Evolutionary conservation across 2,113 vertebrate species (phyloP).

Genomic region (Petrocephalus zakoni): DNA sequence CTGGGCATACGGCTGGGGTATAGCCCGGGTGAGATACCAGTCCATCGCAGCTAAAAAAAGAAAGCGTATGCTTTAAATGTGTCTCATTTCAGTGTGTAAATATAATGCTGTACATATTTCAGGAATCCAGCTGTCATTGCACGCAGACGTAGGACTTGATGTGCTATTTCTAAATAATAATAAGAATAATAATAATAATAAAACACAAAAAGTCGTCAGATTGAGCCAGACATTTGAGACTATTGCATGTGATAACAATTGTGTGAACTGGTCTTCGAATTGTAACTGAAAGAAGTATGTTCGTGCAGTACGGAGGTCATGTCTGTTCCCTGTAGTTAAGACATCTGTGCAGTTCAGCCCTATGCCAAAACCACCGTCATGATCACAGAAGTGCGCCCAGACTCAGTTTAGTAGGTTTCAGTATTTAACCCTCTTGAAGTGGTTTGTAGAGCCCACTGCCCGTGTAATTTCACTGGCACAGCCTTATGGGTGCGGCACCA

Average conservation of each 20-base stretch:
- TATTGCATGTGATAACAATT: neutral
- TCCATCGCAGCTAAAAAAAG: neutral
- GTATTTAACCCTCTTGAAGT: neutral
- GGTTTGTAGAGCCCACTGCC: neutral
- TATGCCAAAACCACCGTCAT: neutral
- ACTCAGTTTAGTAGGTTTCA: neutral
- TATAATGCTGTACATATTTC: neutral
- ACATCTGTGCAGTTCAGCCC: neutral
- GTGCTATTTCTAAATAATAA: neutral
- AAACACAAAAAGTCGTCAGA: neutral
- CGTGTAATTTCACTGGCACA: neutral
- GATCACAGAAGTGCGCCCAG: neutral
- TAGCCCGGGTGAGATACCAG: neutral
- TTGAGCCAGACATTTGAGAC: neutral
- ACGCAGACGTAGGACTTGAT: neutral
- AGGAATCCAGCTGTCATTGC: neutral
- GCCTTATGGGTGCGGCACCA: neutral
- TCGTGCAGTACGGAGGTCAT: neutral
- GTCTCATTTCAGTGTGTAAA: neutral
- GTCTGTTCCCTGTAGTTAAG: neutral
- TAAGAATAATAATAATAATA: neutral
- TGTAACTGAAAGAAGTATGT: neutral
- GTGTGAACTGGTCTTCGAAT: neutral
- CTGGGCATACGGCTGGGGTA: neutral
- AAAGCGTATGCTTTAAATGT: neutral